Evolutionary conservation across 2,888 invertebrate genomes (phyloP).

Genomic region (Clitarchus hookeri): DNA sequence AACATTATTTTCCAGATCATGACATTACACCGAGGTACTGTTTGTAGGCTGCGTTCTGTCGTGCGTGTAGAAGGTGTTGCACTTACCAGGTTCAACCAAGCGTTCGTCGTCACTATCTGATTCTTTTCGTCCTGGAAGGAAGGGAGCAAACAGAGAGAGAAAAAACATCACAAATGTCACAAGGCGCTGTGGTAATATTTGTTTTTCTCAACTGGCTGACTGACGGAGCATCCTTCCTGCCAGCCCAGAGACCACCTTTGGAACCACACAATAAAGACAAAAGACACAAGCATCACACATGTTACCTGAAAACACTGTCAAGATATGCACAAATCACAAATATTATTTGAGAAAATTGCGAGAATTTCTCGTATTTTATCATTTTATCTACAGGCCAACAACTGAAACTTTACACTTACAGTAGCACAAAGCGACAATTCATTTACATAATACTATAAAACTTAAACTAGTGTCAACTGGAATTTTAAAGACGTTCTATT

Average conservation of each 20-base stretch:
- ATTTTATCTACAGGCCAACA: no score
- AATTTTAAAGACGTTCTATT: no score
- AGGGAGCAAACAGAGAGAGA: conserved; percentile 58
- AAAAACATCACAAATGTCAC: not conserved
- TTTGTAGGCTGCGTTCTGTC: not conserved
- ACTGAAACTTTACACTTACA: no score
- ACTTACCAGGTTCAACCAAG: conserved; percentile 98
- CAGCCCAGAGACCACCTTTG: not conserved
- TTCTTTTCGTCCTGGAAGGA: conserved; percentile 97
- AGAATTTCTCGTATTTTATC: no score
- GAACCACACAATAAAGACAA: not conserved
- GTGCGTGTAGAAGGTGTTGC: conserved; percentile 51
- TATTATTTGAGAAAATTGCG: no score
- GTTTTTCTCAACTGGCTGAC: not conserved
- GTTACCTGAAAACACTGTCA: not conserved
- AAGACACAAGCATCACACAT: not conserved
- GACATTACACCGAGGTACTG: not conserved
- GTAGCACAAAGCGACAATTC: no score
- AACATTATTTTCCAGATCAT: not conserved
- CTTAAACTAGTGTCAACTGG: no score
- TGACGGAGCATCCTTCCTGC: not conserved
- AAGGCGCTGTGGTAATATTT: not conserved
- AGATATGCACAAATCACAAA: not conserved
- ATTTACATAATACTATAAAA: no score
- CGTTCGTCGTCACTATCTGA: conserved; percentile 97